Percentiles rank a stretch among this genome's conserved stretches.
These are phyloP conservation scores for Palythoa caribaeorum DNA, from an alignment of 92 coral and sea anemone species.

Conservation along the genomic window DNA sequence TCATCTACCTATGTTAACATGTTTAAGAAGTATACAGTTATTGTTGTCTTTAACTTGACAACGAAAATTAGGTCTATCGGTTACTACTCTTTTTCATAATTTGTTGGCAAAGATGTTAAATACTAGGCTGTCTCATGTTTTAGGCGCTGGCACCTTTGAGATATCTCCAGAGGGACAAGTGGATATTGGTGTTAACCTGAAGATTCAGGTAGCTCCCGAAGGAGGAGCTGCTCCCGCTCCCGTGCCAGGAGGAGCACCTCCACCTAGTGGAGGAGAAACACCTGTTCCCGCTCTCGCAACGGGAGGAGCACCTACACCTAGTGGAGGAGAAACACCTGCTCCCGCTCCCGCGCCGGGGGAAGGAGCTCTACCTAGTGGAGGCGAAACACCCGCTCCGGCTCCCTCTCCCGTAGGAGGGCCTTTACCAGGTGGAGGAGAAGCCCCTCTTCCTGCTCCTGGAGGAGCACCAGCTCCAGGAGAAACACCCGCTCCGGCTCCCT, in stretches of 20 bases:
- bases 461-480: not conserved
- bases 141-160: constrained; percentile 49
- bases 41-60: not conserved
- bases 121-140: not conserved
- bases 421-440: not conserved
- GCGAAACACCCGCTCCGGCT: not conserved
- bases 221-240: constrained; percentile 2
- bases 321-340: not conserved
- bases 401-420: constrained; percentile 25
- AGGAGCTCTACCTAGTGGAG: not conserved
- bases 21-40: too few relatives aligned
- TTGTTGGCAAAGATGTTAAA: too few relatives aligned
- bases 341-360: constrained; percentile 11
- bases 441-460: not conserved
- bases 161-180: constrained; percentile 43
- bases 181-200: constrained; percentile 34
- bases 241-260: not conserved
- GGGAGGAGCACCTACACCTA: not conserved
- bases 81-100: not conserved
- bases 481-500: not conserved
- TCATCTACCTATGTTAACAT: too few relatives aligned
- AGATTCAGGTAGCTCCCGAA: constrained; percentile 9
- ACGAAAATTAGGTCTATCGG: not conserved
- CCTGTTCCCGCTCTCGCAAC: constrained; percentile 9
- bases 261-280: not conserved